Percentiles rank a stretch among this genome's conserved stretches.
Conservation (phyloP, 2,113 vertebrate genomes). For the Ammospiza caudacuta region DNA sequence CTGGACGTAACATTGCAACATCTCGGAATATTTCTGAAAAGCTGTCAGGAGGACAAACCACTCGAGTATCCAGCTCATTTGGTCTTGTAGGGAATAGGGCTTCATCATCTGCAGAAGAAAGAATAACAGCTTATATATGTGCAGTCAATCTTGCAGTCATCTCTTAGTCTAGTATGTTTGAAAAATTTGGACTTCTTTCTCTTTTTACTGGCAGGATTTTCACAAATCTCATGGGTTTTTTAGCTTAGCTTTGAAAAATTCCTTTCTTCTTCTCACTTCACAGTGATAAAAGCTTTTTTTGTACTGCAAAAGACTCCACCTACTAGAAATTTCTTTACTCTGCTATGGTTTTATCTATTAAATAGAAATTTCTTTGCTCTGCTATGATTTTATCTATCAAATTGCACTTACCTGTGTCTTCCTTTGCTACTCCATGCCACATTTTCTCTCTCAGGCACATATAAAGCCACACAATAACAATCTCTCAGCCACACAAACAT, state of each 20-base stretch:
- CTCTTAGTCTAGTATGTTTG: not conserved
- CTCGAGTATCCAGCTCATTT: constrained; percentile 68
- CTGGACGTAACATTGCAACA: constrained; percentile 67
- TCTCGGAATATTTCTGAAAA: constrained; percentile 72
- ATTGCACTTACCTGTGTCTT: not conserved
- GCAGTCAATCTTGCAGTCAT: not conserved
- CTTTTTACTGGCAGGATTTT: not conserved
- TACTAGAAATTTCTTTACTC: not conserved
- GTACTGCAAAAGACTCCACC: not conserved
- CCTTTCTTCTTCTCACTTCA: not conserved
- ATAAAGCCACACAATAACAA: not conserved
- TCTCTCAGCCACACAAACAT: not conserved
- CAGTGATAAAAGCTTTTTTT: not conserved
- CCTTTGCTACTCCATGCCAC: not conserved
- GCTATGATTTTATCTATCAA: not conserved
- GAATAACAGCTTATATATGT: not conserved
- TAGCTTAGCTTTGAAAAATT: not conserved
- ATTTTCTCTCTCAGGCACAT: not conserved
- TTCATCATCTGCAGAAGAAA: constrained; percentile 66
- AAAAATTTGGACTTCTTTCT: not conserved
- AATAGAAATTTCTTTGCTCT: not conserved
- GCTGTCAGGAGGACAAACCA: constrained; percentile 64
- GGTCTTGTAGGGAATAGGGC: constrained; percentile 48
- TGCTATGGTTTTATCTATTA: not conserved
- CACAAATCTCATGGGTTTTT: not conserved